These are phyloP conservation scores for Pachypanchax playfairii DNA, from an alignment of 2,113 vertebrate genomes.

Conservation along the genomic window DNA sequence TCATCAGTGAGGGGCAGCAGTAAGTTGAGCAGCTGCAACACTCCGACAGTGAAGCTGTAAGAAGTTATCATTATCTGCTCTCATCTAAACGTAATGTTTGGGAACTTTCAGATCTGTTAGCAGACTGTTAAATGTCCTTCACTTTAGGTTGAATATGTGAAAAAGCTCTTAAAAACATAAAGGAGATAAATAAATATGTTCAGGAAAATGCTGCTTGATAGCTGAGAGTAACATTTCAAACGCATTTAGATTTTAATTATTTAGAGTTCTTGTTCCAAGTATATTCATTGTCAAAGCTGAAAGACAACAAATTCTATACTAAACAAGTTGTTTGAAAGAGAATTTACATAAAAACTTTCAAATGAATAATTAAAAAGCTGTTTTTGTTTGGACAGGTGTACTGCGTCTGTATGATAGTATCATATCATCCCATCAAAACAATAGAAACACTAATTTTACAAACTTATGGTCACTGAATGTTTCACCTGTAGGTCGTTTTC, in stretches of 20 bases:
- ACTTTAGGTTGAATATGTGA: slow-evolving; percentile 52
- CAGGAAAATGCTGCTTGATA: no score
- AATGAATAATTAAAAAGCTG: no score
- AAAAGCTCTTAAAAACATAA: slow-evolving; percentile 56
- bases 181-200: not conserved
- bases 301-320: no score
- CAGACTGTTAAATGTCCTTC: slow-evolving; percentile 27
- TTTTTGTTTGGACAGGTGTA: no score
- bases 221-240: no score
- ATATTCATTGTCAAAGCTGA: no score
- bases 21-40: slow-evolving; percentile 54
- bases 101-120: slow-evolving; percentile 17
- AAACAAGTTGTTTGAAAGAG: no score
- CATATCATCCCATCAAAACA: not conserved
- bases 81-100: slow-evolving; percentile 55
- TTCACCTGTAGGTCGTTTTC: not conserved
- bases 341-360: no score
- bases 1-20: slow-evolving; percentile 80
- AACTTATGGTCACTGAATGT: no score
- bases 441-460: not conserved
- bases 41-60: slow-evolving; percentile 24
- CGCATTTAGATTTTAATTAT: no score
- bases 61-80: slow-evolving; percentile 64
- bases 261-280: no score
- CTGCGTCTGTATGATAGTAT: no score